A percentile compares a stretch with the other conserved stretches of the same genome.
Evolutionary conservation across 2,797 vertebrate genomes (phyloP).

Genomic region (Mormyrus proboscirostris): DNA sequence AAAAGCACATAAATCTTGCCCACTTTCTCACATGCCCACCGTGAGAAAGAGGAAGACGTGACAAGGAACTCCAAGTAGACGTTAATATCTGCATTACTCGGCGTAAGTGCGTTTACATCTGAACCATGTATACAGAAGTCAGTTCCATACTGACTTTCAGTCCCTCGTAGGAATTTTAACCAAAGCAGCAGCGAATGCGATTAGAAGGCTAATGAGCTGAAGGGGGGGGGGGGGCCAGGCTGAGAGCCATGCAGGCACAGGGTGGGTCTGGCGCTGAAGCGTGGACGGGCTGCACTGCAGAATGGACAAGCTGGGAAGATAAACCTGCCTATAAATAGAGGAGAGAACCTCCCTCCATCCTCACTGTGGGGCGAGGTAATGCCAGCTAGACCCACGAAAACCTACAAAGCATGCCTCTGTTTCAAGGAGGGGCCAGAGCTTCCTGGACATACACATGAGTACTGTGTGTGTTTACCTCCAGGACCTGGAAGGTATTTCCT

Average conservation of each 20-base stretch:
- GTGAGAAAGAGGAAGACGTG: neutral
- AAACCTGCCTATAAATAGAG: slow-evolving; percentile 11
- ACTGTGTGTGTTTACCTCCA: neutral
- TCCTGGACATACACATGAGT: neutral
- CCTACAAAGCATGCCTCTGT: neutral
- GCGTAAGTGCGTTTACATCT: neutral
- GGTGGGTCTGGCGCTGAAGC: neutral
- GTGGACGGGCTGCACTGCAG: neutral
- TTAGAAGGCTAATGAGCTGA: neutral
- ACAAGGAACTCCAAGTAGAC: neutral
- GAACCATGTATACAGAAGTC: neutral
- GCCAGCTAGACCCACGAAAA: slow-evolving; percentile 8
- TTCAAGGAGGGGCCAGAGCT: neutral
- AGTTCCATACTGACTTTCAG: neutral
- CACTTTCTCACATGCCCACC: neutral
- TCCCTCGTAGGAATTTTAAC: neutral
- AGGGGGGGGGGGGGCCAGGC: neutral
- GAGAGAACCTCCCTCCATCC: neutral
- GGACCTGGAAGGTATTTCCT: neutral
- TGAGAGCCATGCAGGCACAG: neutral
- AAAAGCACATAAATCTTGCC: neutral
- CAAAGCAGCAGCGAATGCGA: neutral
- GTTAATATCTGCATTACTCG: neutral
- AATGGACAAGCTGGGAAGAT: neutral
- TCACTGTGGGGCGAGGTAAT: neutral